Conservation (phyloP, 23 tunicate species). For the Ascidia mentula region DNA sequence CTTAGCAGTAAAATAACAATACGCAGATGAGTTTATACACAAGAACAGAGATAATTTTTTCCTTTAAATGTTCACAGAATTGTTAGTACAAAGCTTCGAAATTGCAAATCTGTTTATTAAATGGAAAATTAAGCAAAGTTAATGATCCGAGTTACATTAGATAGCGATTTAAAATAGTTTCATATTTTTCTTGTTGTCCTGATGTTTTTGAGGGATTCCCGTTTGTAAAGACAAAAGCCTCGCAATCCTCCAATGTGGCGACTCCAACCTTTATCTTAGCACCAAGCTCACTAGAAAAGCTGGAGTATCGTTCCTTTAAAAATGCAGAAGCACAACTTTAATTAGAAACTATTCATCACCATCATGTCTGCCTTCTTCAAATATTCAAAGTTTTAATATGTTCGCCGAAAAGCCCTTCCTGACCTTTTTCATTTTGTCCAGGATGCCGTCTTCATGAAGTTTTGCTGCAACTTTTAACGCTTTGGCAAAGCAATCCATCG, state of each 20-base stretch:
- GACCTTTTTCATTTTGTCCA: slow-evolving; percentile 69
- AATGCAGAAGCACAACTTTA: not conserved
- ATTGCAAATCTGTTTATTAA: too few relatives aligned
- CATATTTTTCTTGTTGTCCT: slow-evolving; percentile 88
- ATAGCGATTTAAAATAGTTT: slow-evolving; percentile 81
- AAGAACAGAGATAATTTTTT: too few relatives aligned
- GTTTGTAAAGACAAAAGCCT: slow-evolving; percentile 38
- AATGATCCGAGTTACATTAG: slow-evolving; percentile 15
- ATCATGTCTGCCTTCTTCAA: not conserved
- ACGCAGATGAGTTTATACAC: too few relatives aligned
- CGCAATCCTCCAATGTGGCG: slow-evolving; percentile 87
- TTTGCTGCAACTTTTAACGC: slow-evolving; percentile 75
- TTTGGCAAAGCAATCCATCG: slow-evolving; percentile 95
- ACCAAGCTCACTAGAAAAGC: slow-evolving; percentile 49
- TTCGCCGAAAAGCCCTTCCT: too few relatives aligned
- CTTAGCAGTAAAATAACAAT: too few relatives aligned
- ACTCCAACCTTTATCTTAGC: slow-evolving; percentile 60
- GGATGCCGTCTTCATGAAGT: slow-evolving; percentile 64
- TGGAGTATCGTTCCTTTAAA: slow-evolving; percentile 66
- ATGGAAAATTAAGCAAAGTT: too few relatives aligned
- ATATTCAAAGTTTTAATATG: not conserved
- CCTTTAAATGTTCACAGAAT: too few relatives aligned
- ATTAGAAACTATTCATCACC: not conserved
- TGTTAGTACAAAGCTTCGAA: too few relatives aligned
- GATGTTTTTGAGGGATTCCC: slow-evolving; percentile 64